phyloP scores from a whole-genome alignment of 2,888 invertebrate species.

The Homarus gammarus region DNA sequence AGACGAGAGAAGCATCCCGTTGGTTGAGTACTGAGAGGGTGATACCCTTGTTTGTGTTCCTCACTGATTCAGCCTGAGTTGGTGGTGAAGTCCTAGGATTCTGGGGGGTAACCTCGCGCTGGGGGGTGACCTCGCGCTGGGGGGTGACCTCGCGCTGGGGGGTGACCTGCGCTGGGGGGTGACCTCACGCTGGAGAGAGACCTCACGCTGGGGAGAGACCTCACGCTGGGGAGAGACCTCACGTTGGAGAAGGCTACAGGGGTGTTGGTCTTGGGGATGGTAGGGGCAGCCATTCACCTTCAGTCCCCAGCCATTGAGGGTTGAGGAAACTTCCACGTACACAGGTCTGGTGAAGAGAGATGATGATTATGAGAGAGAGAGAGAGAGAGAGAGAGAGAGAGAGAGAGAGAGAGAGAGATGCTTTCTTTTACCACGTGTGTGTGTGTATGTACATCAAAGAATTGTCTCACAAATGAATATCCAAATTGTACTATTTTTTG shows the following conservation, averaged over 20 bases:
- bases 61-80: too few species aligned
- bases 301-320: constrained; percentile 28
- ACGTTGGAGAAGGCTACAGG: too few species aligned
- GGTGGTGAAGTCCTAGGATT: too few species aligned
- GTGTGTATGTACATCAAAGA: too few species aligned
- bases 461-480: too few species aligned
- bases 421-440: too few species aligned
- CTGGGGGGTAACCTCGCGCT: too few species aligned
- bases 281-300: constrained; percentile 12
- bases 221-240: neutral
- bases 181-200: neutral
- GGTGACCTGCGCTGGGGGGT: neutral
- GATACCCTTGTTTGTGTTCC: constrained; percentile 21
- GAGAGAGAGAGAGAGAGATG: too few species aligned
- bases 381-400: too few species aligned
- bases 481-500: too few species aligned
- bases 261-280: neutral
- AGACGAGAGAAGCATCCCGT: constrained; percentile 29
- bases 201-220: neutral
- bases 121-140: neutral
- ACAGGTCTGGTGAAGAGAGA: constrained; percentile 17
- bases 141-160: too few species aligned
- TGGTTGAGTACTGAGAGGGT: constrained; percentile 55
- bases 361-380: neutral
- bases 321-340: constrained; percentile 18